Evolutionary conservation across 30 jellyfish, hydroid and myxozoan species (phyloP), one percentile per base, ranked within the genome.

Genomic region (Aurelia sp.): DNA sequence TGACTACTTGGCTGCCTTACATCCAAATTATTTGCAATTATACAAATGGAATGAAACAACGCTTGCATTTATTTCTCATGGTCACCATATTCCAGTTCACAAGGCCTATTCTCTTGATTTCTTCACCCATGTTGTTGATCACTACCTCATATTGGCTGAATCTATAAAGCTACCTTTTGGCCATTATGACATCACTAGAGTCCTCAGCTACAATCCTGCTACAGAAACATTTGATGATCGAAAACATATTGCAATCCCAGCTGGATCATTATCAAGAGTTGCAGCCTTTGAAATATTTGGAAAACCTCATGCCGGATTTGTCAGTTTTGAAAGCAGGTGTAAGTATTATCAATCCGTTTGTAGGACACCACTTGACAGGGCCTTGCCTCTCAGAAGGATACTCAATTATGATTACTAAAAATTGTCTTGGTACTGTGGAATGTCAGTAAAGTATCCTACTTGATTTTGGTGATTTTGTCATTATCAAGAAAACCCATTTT

Each of bases 101-200:
- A 30, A 81, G 20, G 98, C 91, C 21, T 63, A 22, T 20, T 63
- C 96, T 4, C 80, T 94, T 66, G 97, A 84, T 40, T 38, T 57
- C 48, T 80, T 88, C 76, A n/a, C 30, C 35, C 61, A 89, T 44
- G 48, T 31, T 24, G 88, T 47, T 11, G 80, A 58, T 50, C 78
- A 64, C 4, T 89, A 62, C 65, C 80, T 94, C 13, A 92, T 94
- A 8, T 75, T 94, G 47, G 74, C 85, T 17, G 98, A 94, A 68
- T 48, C 61, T 12, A 48, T 69, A 19, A 47, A 61, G 38, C 64
- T 50, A 3, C 87, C 80, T 16, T 83, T 24, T 35, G 61, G 31
- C 18, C 81, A 72, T 21, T 76, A 48, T 19, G 65, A 35, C 4
- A 62, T 30, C 59, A 80, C 98, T 8, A 94, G 95, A 78, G 90